A percentile compares a stretch with the other conserved stretches of the same genome.
Evolutionary conservation across 1,140 invertebrate genomes (phyloP).

Genomic region (Hirudo medicinalis): DNA sequence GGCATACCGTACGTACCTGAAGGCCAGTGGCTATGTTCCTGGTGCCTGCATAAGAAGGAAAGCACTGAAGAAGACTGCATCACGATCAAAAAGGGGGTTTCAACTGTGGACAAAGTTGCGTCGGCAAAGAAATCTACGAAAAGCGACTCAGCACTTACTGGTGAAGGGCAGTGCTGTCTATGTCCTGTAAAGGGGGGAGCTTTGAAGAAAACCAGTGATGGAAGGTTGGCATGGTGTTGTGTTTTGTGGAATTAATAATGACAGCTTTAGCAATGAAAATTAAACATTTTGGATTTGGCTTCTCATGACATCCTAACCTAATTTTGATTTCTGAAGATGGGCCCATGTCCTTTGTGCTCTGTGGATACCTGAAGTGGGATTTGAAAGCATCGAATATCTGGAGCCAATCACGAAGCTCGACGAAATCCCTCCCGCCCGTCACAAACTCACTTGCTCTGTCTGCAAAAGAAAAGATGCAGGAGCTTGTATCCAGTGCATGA

Average conservation of each 20-base stretch:
- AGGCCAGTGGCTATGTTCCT: slow-evolving; percentile 92
- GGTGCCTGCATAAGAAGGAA: slow-evolving; percentile 61
- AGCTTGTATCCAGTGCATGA: slow-evolving; percentile 95
- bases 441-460: slow-evolving; percentile 86
- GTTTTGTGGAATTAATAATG: not conserved
- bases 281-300: not conserved
- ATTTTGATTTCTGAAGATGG: slow-evolving; percentile 61
- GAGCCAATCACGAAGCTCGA: slow-evolving; percentile 93
- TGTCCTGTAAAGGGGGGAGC: slow-evolving; percentile 96
- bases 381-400: slow-evolving; percentile 74
- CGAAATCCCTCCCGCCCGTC: slow-evolving; percentile 69
- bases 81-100: not conserved
- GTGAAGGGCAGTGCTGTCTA: slow-evolving; percentile 84
- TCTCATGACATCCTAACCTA: slow-evolving; percentile 7
- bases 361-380: slow-evolving; percentile 98
- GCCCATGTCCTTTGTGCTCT: slow-evolving; percentile 95
- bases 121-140: not conserved
- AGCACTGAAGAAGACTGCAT: slow-evolving; percentile 62
- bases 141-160: slow-evolving; percentile 61
- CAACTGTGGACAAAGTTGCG: not conserved
- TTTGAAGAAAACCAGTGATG: slow-evolving; percentile 92
- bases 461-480: slow-evolving; percentile 86
- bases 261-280: too few relatives aligned
- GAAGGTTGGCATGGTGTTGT: slow-evolving; percentile 30
- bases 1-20: slow-evolving; percentile 97